Percentiles rank a stretch among this genome's conserved stretches.
phyloP scores from a whole-genome alignment of 2,888 invertebrate species.

The Endotricha flammealis region DNA sequence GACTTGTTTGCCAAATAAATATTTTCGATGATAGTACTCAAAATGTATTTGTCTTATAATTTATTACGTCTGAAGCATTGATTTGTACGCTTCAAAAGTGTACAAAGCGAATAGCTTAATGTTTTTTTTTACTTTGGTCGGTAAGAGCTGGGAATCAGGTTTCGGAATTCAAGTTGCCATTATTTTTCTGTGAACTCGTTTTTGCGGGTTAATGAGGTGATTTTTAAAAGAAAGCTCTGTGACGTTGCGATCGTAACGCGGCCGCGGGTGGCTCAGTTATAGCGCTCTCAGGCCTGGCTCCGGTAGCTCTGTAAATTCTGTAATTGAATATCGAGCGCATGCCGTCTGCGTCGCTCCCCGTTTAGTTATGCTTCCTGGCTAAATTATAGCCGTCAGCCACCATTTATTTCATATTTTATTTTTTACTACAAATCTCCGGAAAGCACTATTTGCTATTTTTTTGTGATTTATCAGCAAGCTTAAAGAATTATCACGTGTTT shows the following conservation, averaged over 20 bases:
- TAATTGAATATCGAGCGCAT: conserved; percentile 64
- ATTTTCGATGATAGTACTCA: conserved; percentile 61
- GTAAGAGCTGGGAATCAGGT: conserved; percentile 39
- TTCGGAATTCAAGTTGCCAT: conserved; percentile 35
- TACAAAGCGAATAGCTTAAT: conserved; percentile 16
- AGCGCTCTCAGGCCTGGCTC: conserved; percentile 29
- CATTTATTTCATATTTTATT: not conserved
- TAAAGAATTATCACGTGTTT: too few relatives aligned
- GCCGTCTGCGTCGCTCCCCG: conserved; percentile 39
- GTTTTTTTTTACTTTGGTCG: conserved; percentile 19
- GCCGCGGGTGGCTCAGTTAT: conserved; percentile 21
- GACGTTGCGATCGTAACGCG: conserved; percentile 37
- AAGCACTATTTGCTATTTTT: too few relatives aligned
- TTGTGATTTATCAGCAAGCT: too few relatives aligned
- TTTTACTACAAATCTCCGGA: not conserved
- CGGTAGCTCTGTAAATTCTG: conserved; percentile 40
- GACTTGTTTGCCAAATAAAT: conserved; percentile 58
- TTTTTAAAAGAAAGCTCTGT: conserved; percentile 45
- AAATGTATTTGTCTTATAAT: conserved; percentile 55
- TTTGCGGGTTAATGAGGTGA: conserved; percentile 60
- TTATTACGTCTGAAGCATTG: conserved; percentile 40
- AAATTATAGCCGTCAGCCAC: conserved; percentile 5
- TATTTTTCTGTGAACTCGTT: conserved; percentile 46
- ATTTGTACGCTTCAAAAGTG: conserved; percentile 15
- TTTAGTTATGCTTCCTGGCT: conserved; percentile 59